Base-by-base conservation (phyloP, 2,888 invertebrate species). In the Eurytoma californica region DNA sequence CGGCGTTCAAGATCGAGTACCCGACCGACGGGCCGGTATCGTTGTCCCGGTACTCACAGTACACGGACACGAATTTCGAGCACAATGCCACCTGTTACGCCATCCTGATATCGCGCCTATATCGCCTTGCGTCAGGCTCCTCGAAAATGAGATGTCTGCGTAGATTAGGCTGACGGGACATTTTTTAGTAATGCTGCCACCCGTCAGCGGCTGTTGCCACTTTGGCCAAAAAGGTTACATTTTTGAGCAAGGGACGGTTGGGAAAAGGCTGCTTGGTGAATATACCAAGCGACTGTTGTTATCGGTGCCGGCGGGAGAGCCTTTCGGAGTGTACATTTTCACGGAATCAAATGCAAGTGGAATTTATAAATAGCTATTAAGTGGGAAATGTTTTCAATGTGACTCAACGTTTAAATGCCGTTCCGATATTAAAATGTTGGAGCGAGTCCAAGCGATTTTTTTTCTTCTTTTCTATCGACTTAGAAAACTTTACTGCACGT, bases 11-110 rank as follows among this genome's bases (percentile, higher is more conserved):
- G 79, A 79, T 66, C 74, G 79, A 70, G 68, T 69, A 67, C 14
- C 24, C 49, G 61, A 28, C 9, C 13, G 20, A 9, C 47, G 13
- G 24, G 16, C 28, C 18, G n/a, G n/a, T 39, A 39, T 39, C 39
- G 39, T 39, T 39, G 9, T 24, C 53, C 7, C 53, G 14, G 5
- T n/a, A 20, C 5, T 20, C 9, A 30, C 60, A 61, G 49, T 66
- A 51, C 30, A 51, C 30, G 72, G 39, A 67, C 60, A 53, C 72
- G 63, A 79, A 74, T 69, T 74, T 79, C 66, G 57, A 74, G 72
- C 67, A 72, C 75, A 80, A 76, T 72, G 72, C 72, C 63, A 80
- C 79, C 79, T 80, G 76, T 80, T 80, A 80, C 75, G 58, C 70
- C 65, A 65, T 14, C 72, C 13, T 70, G 28, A 3, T 58, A 30